Evolutionary conservation across 2,113 vertebrate species (phyloP), one percentile per base, ranked within the genome.

Genomic region (Tauraco erythrolophus): DNA sequence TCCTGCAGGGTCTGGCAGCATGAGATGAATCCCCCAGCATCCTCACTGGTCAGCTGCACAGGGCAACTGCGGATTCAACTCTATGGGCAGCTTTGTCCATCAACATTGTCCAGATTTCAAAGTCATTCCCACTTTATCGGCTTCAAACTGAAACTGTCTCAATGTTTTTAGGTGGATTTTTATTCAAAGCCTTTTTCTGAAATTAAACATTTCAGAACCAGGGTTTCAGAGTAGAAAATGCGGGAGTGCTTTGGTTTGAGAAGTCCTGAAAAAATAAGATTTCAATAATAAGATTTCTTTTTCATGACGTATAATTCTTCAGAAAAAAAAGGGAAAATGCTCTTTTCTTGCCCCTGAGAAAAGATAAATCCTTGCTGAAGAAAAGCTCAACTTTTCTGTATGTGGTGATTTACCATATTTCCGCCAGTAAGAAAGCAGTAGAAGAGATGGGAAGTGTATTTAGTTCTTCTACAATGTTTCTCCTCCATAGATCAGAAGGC

Each of bases 71-170:
- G 19, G 27, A n/a, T n/a, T 9, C 30, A 83, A 51, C 24, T 9
- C n/a, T 15, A 14, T 2, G 1, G 53, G 45, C 48, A 75, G 23
- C 50, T 39, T 4, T 11, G 1, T 19, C 28, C 4, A 0, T 7
- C 54, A 35, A 31, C 11, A 4, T 64, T 58, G 51, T 50, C 51
- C n/a, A 11, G 10, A 50, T 61, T 68, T 68, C 53, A n/a, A 78
- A 72, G 58, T 14, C 41, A 11, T n/a, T 87, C 23, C 31, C 35
- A 19, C 57, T 48, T 46, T 4, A 10, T 37, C 30, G 11, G 24
- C 43, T 64, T 75, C 39, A 43, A 17, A 37, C 30, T 48, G 69
- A 86, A 46, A 25, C 4, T 5, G 10, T 33, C 25, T 51, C 18
- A 13, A 8, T 9, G 35, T 3, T 17, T 68, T 68, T 24, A 22